A percentile compares a stretch with the other conserved stretches of the same genome.
Evolutionary conservation across 1,140 invertebrate genomes (phyloP).

Genomic region (Conus betulinus): DNA sequence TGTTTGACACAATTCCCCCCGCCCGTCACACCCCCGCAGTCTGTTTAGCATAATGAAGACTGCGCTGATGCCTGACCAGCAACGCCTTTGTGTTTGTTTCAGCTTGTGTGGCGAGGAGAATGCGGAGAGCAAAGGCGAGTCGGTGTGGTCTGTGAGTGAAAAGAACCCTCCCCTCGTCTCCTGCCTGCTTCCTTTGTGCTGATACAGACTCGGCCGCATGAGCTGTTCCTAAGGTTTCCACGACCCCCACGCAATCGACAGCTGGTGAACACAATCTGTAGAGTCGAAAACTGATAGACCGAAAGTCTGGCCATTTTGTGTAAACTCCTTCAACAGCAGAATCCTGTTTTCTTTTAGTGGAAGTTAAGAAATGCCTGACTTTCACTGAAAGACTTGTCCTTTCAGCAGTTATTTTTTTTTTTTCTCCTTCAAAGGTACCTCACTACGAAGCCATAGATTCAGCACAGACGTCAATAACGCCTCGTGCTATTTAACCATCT

Average conservation of each 20-base stretch:
- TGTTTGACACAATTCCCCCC: background rate
- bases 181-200: background rate
- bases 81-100: slow-evolving; percentile 13
- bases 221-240: background rate
- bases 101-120: background rate
- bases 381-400: no score
- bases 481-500: no score
- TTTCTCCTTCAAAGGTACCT: no score
- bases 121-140: background rate
- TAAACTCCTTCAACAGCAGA: no score
- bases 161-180: background rate
- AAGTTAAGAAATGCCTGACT: no score
- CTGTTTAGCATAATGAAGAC: background rate
- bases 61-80: background rate
- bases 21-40: background rate
- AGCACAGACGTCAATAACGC: no score
- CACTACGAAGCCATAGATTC: no score
- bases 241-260: background rate
- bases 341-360: no score
- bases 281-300: no score
- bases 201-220: background rate
- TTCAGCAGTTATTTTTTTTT: no score
- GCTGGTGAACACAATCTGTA: background rate
- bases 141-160: background rate
- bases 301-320: no score